phyloP scores from a whole-genome alignment of 2,797 vertebrate genomes.

The Clamator glandarius region DNA sequence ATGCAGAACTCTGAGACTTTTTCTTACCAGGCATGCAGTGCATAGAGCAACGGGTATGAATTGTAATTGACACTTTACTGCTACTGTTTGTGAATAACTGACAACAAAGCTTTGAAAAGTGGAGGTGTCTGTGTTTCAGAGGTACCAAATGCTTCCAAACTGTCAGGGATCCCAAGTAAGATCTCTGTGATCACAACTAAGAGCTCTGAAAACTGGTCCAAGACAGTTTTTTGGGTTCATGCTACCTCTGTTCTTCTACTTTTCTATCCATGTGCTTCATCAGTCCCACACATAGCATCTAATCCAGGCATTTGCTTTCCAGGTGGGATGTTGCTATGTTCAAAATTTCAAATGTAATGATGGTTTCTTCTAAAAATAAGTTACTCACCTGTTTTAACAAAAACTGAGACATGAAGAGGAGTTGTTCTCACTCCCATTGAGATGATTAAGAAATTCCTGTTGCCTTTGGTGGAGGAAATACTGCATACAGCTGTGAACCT shows the following conservation, averaged over 20 bases:
- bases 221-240: background rate
- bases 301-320: background rate
- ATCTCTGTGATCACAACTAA: background rate
- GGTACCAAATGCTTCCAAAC: background rate
- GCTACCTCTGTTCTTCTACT: background rate
- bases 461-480: background rate
- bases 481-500: background rate
- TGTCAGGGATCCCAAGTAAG: background rate
- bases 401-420: background rate
- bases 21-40: background rate
- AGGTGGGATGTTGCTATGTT: background rate
- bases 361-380: background rate
- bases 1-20: background rate
- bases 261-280: background rate
- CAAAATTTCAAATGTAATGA: background rate
- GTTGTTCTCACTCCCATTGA: background rate
- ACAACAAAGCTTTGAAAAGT: background rate
- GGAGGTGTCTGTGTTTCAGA: background rate
- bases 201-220: background rate
- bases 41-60: background rate
- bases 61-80: background rate
- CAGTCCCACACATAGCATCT: background rate
- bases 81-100: background rate
- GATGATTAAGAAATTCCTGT: background rate
- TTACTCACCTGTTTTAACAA: background rate